phyloP scores from a whole-genome alignment of 2,113 vertebrate genomes.

The Peromyscus polionotus region DNA sequence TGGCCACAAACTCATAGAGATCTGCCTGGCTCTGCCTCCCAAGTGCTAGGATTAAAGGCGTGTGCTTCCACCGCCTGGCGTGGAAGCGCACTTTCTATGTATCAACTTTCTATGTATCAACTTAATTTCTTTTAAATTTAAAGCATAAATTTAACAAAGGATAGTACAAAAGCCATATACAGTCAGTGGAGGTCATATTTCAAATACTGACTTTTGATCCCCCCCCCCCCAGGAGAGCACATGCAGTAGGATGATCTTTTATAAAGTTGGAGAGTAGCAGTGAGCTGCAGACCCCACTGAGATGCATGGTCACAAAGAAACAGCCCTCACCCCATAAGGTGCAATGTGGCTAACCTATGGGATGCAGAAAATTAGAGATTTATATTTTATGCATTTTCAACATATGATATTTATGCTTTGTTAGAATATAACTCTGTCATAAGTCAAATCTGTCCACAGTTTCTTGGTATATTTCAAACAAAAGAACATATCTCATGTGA shows the following conservation, averaged over 20 bases:
- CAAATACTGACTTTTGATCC: background rate
- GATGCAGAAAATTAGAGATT: background rate
- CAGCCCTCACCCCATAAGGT: background rate
- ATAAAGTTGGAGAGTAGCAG: background rate
- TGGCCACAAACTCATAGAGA: too few relatives aligned
- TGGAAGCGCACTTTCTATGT: too few relatives aligned
- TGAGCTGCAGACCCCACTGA: background rate
- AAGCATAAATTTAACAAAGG: background rate
- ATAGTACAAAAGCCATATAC: background rate
- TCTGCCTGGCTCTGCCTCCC: too few relatives aligned
- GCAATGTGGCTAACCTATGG: background rate
- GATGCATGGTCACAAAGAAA: background rate
- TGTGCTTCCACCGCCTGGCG: fast-evolving
- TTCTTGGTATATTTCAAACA: background rate
- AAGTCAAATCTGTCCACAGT: background rate
- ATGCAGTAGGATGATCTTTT: background rate
- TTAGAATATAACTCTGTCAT: background rate
- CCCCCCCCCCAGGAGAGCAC: fast-evolving
- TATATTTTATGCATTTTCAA: background rate
- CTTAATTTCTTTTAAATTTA: background rate
- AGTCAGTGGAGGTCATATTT: background rate
- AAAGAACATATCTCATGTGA: background rate
- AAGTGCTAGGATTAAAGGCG: too few relatives aligned
- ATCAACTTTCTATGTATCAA: background rate
- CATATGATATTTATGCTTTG: background rate